Conservation (phyloP, 2,888 invertebrate genomes). For the Apomyelois bistriatella region DNA sequence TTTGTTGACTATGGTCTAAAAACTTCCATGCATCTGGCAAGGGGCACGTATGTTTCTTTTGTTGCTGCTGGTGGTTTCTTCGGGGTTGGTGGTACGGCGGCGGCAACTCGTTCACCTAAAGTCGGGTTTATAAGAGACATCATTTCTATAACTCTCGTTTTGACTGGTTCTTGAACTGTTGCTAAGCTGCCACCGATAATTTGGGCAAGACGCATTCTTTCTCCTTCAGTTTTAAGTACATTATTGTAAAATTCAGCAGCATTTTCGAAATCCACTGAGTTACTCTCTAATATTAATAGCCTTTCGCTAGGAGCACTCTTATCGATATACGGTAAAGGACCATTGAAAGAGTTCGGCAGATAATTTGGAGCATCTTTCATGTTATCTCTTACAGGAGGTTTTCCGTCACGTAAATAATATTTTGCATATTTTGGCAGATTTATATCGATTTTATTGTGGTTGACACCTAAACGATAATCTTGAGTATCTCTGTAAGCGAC, state of each 20-base stretch:
- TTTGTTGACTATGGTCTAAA: not conserved
- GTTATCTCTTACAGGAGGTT: conserved; percentile 85
- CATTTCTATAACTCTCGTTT: conserved; percentile 4
- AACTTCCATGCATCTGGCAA: conserved; percentile 8
- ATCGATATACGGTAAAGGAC: conserved; percentile 27
- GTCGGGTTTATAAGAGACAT: conserved; percentile 8
- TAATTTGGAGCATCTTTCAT: conserved; percentile 83
- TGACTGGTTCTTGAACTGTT: not conserved
- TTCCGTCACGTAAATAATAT: conserved; percentile 66
- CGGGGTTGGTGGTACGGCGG: not conserved
- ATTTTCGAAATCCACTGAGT: conserved; percentile 64
- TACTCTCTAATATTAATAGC: conserved; percentile 22
- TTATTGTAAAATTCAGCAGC: conserved; percentile 83
- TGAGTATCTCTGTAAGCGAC: conserved; percentile 50
- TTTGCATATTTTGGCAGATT: conserved; percentile 47
- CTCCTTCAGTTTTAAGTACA: not conserved
- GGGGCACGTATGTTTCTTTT: conserved; percentile 1
- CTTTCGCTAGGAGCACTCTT: conserved; percentile 16
- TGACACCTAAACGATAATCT: conserved; percentile 50
- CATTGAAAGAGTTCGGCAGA: conserved; percentile 27
- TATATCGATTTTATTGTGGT: conserved; percentile 48
- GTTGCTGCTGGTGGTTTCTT: not conserved
- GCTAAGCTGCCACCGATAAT: not conserved
- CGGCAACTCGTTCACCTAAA: conserved; percentile 2
- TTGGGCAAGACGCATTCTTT: conserved; percentile 2